phyloP scores from a whole-genome alignment of 2,888 invertebrate species.

The Apocheima hispidaria region DNA sequence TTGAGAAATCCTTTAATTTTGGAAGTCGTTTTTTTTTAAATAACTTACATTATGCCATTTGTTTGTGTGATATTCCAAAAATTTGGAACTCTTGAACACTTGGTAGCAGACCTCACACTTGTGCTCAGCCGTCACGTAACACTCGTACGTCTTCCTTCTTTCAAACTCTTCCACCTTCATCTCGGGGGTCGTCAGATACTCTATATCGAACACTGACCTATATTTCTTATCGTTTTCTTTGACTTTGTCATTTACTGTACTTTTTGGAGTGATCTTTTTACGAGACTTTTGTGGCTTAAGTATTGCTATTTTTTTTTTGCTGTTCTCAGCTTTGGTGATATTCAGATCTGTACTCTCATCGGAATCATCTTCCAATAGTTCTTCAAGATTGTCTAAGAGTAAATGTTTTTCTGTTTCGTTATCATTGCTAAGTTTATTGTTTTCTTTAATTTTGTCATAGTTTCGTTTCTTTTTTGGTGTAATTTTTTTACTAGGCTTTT shows the following conservation, averaged over 20 bases:
- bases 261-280: background rate
- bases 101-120: constrained; percentile 3
- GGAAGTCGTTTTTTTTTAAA: too few species aligned
- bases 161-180: background rate
- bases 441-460: background rate
- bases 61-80: background rate
- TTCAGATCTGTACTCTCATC: background rate
- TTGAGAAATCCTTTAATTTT: too few species aligned
- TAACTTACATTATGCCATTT: constrained; percentile 2
- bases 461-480: background rate
- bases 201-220: background rate
- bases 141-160: constrained; percentile 3
- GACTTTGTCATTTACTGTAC: background rate
- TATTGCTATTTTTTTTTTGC: background rate
- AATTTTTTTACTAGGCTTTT: too few species aligned
- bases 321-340: background rate
- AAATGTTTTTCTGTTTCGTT: background rate
- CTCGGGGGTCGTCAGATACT: background rate
- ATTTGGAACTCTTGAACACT: background rate
- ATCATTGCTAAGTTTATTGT: too few species aligned
- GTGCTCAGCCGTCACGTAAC: background rate
- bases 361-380: background rate
- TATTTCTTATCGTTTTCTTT: background rate
- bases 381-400: background rate
- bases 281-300: background rate